These are phyloP conservation scores for Plebejus melissa DNA, from an alignment of 2,888 invertebrate species.

Conservation along the genomic window DNA sequence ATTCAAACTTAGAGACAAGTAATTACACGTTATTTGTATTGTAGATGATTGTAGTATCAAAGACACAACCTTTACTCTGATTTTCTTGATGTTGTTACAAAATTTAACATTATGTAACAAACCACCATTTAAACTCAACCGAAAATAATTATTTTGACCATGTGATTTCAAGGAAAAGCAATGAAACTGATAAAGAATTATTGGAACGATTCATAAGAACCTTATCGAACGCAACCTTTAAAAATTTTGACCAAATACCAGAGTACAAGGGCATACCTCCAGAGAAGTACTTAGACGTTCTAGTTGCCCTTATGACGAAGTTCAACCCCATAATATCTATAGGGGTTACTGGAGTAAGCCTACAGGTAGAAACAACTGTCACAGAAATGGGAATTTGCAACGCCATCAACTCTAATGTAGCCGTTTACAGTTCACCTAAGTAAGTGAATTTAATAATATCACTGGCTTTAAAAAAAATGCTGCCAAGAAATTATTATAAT, in stretches of 20 bases:
- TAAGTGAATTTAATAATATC: conserved; percentile 49
- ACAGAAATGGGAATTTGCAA: conserved; percentile 86
- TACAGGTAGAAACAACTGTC: conserved; percentile 78
- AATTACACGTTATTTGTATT: too few relatives aligned
- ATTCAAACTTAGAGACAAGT: background rate
- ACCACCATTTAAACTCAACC: too few relatives aligned
- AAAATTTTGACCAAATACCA: conserved; percentile 78
- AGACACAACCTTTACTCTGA: too few relatives aligned
- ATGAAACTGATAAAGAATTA: conserved; percentile 67
- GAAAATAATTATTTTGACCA: background rate
- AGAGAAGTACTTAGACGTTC: conserved; percentile 77
- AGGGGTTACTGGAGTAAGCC: conserved; percentile 71
- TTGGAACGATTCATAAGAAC: conserved; percentile 76
- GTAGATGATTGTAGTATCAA: too few relatives aligned
- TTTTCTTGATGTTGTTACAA: too few relatives aligned
- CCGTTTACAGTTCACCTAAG: conserved; percentile 78
- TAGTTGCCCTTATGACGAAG: conserved; percentile 71
- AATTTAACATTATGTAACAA: too few relatives aligned
- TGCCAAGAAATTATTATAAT: too few relatives aligned
- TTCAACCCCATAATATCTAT: conserved; percentile 76
- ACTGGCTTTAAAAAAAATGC: too few relatives aligned
- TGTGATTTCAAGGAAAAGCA: conserved; percentile 45
- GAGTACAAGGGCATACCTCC: conserved; percentile 75
- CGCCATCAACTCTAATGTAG: conserved; percentile 82
- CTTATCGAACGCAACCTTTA: conserved; percentile 79